Evolutionary conservation across 2,797 vertebrate species (phyloP).

Genomic region (Oreochromis grahami): DNA sequence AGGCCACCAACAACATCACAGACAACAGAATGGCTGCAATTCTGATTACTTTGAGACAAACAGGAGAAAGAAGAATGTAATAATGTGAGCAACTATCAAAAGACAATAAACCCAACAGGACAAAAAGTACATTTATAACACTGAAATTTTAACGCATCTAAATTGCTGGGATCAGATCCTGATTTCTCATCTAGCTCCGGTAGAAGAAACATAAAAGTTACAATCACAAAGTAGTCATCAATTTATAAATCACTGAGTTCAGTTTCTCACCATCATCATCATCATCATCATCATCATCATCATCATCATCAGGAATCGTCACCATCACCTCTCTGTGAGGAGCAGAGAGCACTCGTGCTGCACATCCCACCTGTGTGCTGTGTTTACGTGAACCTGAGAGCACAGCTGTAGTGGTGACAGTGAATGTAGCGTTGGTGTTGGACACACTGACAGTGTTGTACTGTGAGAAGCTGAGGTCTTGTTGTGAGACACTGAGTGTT

Average conservation of each 20-base stretch:
- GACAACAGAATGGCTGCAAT: not conserved
- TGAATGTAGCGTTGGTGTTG: no score
- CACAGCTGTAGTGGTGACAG: no score
- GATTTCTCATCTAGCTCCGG: rapidly evolving
- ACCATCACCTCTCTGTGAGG: not conserved
- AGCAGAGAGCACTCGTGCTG: not conserved
- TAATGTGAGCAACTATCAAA: not conserved
- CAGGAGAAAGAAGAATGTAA: rapidly evolving
- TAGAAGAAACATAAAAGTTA: not conserved
- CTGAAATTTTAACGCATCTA: rapidly evolving
- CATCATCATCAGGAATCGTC: rapidly evolving
- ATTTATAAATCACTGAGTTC: not conserved
- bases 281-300: rapidly evolving
- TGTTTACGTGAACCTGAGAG: no score
- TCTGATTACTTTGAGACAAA: not conserved
- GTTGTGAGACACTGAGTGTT: no score
- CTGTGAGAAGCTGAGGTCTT: no score
- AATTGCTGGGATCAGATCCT: not conserved
- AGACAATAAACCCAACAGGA: rapidly evolving
- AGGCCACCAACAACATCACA: not conserved
- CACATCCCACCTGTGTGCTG: no score
- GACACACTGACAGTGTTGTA: no score
- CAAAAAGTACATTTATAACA: rapidly evolving
- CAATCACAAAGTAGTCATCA: not conserved
- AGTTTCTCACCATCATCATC: rapidly evolving